Conservation (phyloP, 2,797 vertebrate species). For the Lepus oiostolus region DNA sequence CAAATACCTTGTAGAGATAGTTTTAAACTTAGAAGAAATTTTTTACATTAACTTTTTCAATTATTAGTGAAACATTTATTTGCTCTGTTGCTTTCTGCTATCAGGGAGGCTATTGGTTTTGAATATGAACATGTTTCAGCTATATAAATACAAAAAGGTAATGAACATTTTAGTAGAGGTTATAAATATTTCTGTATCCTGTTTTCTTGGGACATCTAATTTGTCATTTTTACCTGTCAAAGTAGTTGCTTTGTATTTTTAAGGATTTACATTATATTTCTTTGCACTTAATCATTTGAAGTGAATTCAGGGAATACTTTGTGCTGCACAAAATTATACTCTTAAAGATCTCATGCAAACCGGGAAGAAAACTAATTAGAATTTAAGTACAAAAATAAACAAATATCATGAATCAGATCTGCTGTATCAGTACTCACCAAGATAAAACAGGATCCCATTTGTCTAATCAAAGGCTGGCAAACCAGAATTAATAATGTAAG, state of each 20-base stretch:
- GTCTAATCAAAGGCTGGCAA: not conserved
- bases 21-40: conserved; percentile 23
- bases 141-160: not conserved
- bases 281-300: conserved; percentile 46
- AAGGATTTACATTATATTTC: conserved; percentile 44
- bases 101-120: not conserved
- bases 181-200: not conserved
- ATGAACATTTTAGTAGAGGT: conserved; percentile 7
- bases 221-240: conserved; percentile 33
- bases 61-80: conserved; percentile 22
- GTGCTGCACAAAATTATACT: not conserved
- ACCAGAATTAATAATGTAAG: not conserved
- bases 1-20: conserved; percentile 5
- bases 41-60: conserved; percentile 38
- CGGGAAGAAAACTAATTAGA: not conserved
- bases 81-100: conserved; percentile 50
- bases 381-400: not conserved
- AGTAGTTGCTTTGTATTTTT: conserved; percentile 34
- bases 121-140: conserved; percentile 7
- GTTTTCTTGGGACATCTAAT: not conserved
- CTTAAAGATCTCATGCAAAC: not conserved
- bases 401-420: not conserved
- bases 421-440: not conserved
- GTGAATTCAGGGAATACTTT: conserved; percentile 15
- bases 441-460: conserved; percentile 1